Base-by-base conservation (phyloP, 2,888 invertebrate species). In the Ferdinandea cuprea region DNA sequence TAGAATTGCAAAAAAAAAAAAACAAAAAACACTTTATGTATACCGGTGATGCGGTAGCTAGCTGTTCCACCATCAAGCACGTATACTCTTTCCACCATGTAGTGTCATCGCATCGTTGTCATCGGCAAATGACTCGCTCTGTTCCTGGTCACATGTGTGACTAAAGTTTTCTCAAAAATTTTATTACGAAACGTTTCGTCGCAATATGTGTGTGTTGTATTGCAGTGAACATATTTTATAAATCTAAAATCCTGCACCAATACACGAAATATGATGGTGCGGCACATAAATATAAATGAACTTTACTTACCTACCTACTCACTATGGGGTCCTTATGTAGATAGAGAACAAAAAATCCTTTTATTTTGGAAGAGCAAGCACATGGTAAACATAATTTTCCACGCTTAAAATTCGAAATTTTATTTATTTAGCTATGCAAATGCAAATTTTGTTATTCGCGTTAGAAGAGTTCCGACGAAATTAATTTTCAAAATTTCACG, bases 81-180 rank as follows among this genome's bases (percentile, higher is more conserved):
- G 71, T 71, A 71, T 15, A 59, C 32, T 35, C 21, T 8, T 17
- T 21, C 15, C 6, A 35, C 17, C 63, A 35, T 19, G 19, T 50
- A 50, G 50, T 40, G 37, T 19, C 8, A 11, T 50, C 52, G 25
- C 40, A 5, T 25, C 54, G 52, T 35, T 19, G 13, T 40, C 40
- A 19, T 37, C 15, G 73, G 68, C 56, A 74, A n/a, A 79, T 76
- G 80, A 80, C 56, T 71, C 81, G 37, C 9, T 44, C 17, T 48
- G 9, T 9, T 3, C 4, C 54, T 19, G 54, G 83, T 68, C 83
- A 78, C 83, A 83, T 83, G 78, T 83, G 83, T 68, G 54, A 35
- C 69, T 80, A 80, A 69, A 80, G 78, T 78, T 83, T 83, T 78
- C 56, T 63, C 40, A 83, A 83, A 83, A 68, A 50, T 78, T 83